Evolutionary conservation across 2,888 invertebrate species (phyloP).

Genomic region (Eupithecia tripunctaria): DNA sequence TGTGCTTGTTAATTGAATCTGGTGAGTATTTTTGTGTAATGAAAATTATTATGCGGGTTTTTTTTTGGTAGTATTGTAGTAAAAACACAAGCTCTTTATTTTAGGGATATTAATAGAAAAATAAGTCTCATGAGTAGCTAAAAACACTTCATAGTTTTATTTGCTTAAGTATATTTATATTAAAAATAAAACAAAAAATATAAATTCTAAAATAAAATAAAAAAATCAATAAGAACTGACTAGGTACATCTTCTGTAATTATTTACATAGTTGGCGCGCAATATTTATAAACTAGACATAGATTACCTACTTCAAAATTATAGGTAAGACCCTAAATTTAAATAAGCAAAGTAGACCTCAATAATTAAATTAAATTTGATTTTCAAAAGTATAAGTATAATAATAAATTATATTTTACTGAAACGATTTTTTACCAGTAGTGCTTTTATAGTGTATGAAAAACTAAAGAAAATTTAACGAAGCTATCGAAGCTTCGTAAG

Average conservation of each 20-base stretch:
- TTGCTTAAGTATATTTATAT: too few relatives aligned
- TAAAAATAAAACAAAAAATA: background rate
- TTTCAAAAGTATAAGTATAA: too few relatives aligned
- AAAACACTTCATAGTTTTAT: too few relatives aligned
- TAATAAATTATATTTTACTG: background rate
- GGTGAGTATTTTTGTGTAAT: background rate
- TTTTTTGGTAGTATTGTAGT: background rate
- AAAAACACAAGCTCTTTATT: too few relatives aligned
- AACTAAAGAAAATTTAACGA: too few relatives aligned
- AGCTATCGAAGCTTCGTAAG: too few relatives aligned
- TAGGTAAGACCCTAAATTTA: background rate
- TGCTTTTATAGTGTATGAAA: too few relatives aligned
- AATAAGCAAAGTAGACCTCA: too few relatives aligned
- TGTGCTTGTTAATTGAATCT: background rate
- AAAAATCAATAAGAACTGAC: too few relatives aligned
- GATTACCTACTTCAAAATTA: background rate
- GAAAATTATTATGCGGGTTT: background rate
- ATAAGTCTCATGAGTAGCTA: background rate
- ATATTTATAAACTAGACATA: background rate
- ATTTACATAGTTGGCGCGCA: background rate
- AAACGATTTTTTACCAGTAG: background rate
- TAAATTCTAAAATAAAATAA: background rate
- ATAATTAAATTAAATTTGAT: too few relatives aligned
- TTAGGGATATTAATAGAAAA: too few relatives aligned
- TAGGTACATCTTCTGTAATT: background rate